Conservation (phyloP, 2,113 vertebrate species). For the Ptilorrhoa leucosticta region DNA sequence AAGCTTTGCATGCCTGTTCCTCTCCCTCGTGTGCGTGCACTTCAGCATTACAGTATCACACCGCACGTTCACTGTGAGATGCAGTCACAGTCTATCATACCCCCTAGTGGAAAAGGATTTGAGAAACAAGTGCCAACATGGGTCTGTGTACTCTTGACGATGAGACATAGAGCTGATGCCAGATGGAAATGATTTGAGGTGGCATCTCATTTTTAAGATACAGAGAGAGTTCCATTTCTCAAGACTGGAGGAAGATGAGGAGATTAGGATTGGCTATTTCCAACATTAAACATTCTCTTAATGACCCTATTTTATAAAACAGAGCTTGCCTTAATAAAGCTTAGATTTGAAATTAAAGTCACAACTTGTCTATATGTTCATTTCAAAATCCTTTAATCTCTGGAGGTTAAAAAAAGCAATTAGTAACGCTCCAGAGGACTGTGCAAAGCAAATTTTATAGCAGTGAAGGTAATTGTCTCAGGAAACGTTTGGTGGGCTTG, state of each 20-base stretch:
- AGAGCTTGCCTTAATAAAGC: slow-evolving; percentile 23
- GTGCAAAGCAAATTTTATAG: slow-evolving; percentile 59
- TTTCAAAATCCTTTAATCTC: slow-evolving; percentile 66
- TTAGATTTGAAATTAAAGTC: slow-evolving; percentile 56
- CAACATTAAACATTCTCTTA: slow-evolving; percentile 13
- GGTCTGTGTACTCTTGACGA: neutral
- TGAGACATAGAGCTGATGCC: neutral
- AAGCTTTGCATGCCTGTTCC: neutral
- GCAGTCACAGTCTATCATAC: slow-evolving; percentile 45
- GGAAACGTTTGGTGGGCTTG: slow-evolving; percentile 52
- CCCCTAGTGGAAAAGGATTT: slow-evolving; percentile 64
- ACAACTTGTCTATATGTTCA: slow-evolving; percentile 45
- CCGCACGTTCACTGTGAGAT: neutral
- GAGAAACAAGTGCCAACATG: slow-evolving; percentile 38
- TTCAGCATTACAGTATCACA: neutral
- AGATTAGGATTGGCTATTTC: slow-evolving; percentile 12
- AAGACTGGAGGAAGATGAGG: neutral
- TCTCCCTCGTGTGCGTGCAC: neutral
- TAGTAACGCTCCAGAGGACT: slow-evolving; percentile 52
- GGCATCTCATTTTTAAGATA: neutral
- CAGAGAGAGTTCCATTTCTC: neutral
- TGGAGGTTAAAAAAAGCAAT: slow-evolving; percentile 59
- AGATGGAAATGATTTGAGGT: slow-evolving; percentile 22
- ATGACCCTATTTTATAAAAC: slow-evolving; percentile 10
- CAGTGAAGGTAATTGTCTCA: slow-evolving; percentile 60